These are phyloP conservation scores for Sciurus niger DNA, from an alignment of 2,113 vertebrate genomes.

Conservation along the genomic window DNA sequence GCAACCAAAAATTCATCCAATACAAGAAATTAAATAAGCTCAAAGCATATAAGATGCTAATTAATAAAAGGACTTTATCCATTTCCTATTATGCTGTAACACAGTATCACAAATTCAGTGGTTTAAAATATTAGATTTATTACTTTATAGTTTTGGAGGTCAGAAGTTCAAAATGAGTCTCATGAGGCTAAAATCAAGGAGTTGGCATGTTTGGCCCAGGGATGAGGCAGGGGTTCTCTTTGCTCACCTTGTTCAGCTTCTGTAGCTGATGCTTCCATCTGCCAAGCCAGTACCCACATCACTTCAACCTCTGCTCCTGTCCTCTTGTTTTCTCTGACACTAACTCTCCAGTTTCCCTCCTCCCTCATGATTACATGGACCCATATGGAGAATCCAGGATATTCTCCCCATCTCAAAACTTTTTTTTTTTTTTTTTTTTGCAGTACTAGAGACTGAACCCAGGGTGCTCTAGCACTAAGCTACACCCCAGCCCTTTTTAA, in stretches of 20 bases:
- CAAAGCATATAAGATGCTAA: conserved; percentile 34
- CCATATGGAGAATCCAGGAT: neutral
- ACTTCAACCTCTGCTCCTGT: neutral
- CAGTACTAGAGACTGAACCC: no score
- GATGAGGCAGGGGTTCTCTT: no score
- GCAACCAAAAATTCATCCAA: conserved; percentile 51
- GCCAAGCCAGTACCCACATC: neutral
- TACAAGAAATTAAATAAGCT: conserved; percentile 32
- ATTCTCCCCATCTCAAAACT: neutral
- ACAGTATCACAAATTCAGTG: neutral
- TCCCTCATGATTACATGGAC: neutral
- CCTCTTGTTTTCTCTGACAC: neutral
- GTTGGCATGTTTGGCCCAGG: neutral
- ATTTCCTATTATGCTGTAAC: neutral
- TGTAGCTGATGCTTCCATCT: neutral
- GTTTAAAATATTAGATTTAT: neutral
- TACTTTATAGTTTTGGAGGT: neutral
- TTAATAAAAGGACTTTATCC: neutral
- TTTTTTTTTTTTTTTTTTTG: no score
- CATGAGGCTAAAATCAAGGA: neutral
- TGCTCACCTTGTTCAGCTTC: neutral
- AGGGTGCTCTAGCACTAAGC: no score
- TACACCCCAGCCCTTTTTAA: no score
- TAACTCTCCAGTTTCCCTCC: neutral
- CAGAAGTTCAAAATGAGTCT: neutral